Evolutionary conservation across 2,797 vertebrate species (phyloP), one percentile per base, ranked within the genome.

Genomic region (Diglossa cyanea): DNA sequence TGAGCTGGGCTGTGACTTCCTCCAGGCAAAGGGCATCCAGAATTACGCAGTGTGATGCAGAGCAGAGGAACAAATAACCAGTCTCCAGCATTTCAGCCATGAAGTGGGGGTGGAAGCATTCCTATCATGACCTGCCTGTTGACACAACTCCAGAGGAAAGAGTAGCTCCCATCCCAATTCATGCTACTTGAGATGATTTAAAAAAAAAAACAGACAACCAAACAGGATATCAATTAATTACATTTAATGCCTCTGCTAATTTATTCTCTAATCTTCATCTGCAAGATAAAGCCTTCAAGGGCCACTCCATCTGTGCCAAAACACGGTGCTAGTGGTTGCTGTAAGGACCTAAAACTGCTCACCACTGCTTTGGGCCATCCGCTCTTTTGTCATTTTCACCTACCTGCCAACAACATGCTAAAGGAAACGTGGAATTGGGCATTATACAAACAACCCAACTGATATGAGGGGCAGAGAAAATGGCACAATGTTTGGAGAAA

Each of bases 1-100:
- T 84, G 78, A 72, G 61, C 77, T 55, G 80, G 66, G 80, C 83
- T 70, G 67, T 48, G 62, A 78, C 85, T 93, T 95, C 75, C 93
- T 91, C 54, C 63, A 89, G 91, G 88, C 76, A 95, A 94, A 91
- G 76, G 88, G 50, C 79, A 88, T 51, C 54, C 47, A 94, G 73
- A 83, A 80, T 72, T 90, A 86, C 0, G 0, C 35, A 65, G 39
- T 48, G 4, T 25, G 65, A 77, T 51, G n/a, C 8, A 72, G 51
- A 73, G 17, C 44, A 73, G 25, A 55, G 40, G 37, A 87, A 91
- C 24, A 94, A 93, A 80, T 74, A 94, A 80, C 14, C 20, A 1
- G 0, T 24, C 28, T 67, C 10, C 4, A 88, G 47, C 50, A 94
- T 61, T 93, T 93, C 68, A 88, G 37, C 39, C 10, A 3, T 55